Percentiles rank a stretch among this genome's conserved stretches.
phyloP scores from a whole-genome alignment of 2,888 invertebrate species.

The Gandaritis pyraliata region DNA sequence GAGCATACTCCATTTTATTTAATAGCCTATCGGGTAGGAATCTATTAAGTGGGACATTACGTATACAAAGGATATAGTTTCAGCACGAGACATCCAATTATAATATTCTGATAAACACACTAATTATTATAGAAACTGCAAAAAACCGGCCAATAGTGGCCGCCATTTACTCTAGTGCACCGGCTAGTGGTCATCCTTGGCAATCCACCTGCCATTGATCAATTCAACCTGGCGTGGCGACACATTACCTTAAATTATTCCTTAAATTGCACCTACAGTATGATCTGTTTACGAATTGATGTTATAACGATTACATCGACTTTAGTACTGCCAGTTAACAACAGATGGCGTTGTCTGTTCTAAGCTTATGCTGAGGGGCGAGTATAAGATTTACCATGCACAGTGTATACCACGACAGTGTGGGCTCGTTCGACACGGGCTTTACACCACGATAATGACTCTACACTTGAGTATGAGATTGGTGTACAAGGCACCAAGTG shows the following conservation, averaged over 20 bases:
- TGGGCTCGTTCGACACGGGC: too few relatives aligned
- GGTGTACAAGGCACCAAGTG: too few relatives aligned
- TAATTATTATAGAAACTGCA: slow-evolving; percentile 72
- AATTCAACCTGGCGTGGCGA: slow-evolving; percentile 75
- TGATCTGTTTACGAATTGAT: too few relatives aligned
- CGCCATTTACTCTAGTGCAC: slow-evolving; percentile 66
- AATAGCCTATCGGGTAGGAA: slow-evolving; percentile 26
- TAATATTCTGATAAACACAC: slow-evolving; percentile 70
- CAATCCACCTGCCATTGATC: slow-evolving; percentile 75
- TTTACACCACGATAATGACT: too few relatives aligned
- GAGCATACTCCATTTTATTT: slow-evolving; percentile 21
- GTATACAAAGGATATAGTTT: slow-evolving; percentile 58
- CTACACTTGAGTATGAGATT: too few relatives aligned
- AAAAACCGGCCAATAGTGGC: slow-evolving; percentile 69
- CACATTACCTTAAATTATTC: slow-evolving; percentile 75
- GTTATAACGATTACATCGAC: slow-evolving; percentile 14
- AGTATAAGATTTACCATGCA: too few relatives aligned
- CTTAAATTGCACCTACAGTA: slow-evolving; percentile 56
- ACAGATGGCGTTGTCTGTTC: slow-evolving; percentile 69
- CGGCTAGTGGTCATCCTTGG: slow-evolving; percentile 78
- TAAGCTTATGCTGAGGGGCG: background rate
- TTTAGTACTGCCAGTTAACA: slow-evolving; percentile 60
- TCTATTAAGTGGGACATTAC: slow-evolving; percentile 41
- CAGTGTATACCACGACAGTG: too few relatives aligned
- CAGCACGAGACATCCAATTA: slow-evolving; percentile 63